phyloP scores from a whole-genome alignment of 2,888 invertebrate genomes.

The Cephus pygmeus region DNA sequence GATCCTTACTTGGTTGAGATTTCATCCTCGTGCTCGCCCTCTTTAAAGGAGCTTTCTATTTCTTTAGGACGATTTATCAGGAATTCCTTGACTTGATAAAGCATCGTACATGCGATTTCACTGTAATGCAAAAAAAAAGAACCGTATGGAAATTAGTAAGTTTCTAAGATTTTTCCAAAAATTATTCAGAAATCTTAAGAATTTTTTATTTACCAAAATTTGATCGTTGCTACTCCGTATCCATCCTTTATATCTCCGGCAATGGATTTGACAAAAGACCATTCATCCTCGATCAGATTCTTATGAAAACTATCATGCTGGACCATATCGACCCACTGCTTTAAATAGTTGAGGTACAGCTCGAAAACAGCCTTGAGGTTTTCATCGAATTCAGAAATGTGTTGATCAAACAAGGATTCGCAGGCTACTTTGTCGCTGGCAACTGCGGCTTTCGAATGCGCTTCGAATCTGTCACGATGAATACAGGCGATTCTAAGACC shows the following conservation, averaged over 20 bases:
- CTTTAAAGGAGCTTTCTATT: conserved; percentile 47
- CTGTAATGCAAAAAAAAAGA: conserved; percentile 54
- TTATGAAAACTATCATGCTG: conserved; percentile 76
- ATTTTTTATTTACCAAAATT: conserved; percentile 75
- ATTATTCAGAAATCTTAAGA: neutral
- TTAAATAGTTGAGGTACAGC: conserved; percentile 88
- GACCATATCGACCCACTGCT: conserved; percentile 80
- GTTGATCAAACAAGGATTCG: conserved; percentile 68
- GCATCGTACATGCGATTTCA: conserved; percentile 68
- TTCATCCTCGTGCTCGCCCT: conserved; percentile 43
- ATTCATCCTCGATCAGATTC: conserved; percentile 85
- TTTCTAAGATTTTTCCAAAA: neutral
- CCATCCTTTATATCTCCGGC: conserved; percentile 83
- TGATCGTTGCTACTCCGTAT: conserved; percentile 77
- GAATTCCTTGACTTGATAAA: conserved; percentile 68
- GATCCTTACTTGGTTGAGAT: conserved; percentile 33
- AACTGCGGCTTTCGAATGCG: conserved; percentile 73
- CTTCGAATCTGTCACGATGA: conserved; percentile 81
- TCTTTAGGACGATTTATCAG: conserved; percentile 63
- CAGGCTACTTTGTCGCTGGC: conserved; percentile 67
- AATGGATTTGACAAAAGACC: conserved; percentile 85
- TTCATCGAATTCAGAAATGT: conserved; percentile 79
- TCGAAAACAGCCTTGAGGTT: conserved; percentile 81
- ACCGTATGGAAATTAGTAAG: neutral
- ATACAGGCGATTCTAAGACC: conserved; percentile 86